These are phyloP conservation scores for Melanostigma gelatinosum DNA, from an alignment of 2,113 vertebrate genomes.

Conservation along the genomic window DNA sequence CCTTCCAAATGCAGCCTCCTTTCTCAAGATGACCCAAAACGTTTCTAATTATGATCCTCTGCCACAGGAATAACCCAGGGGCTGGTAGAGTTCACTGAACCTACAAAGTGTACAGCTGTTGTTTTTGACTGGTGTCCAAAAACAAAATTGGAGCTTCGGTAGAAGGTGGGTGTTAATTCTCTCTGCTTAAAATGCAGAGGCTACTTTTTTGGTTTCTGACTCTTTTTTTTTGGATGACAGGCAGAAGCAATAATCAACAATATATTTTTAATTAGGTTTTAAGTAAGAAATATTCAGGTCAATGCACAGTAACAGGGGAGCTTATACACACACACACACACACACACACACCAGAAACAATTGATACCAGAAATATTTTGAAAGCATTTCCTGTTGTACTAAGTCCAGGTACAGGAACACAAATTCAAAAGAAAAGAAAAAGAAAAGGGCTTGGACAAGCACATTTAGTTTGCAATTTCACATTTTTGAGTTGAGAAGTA, in stretches of 20 bases:
- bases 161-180: conserved; percentile 85
- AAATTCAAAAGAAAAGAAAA: no score
- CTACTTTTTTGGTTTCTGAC: conserved; percentile 56
- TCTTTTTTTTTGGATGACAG: conserved; percentile 81
- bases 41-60: conserved; percentile 94
- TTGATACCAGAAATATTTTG: conserved; percentile 29
- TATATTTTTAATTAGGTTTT: conserved; percentile 42
- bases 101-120: conserved; percentile 92
- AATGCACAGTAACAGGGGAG: conserved; percentile 21
- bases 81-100: conserved; percentile 91
- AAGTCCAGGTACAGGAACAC: not conserved
- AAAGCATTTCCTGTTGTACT: not conserved
- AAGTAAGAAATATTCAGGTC: conserved; percentile 62
- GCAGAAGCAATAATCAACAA: conserved; percentile 72
- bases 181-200: conserved; percentile 77
- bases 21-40: conserved; percentile 90
- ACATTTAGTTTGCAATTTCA: not conserved
- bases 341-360: conserved; percentile 29
- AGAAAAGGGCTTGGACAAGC: not conserved
- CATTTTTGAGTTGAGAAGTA: conserved; percentile 12
- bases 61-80: conserved; percentile 86
- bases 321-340: not conserved
- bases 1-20: conserved; percentile 25
- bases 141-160: conserved; percentile 85
- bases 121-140: conserved; percentile 94